phyloP scores from a whole-genome alignment of 2,797 vertebrate species.

The Buceros bicornis region DNA sequence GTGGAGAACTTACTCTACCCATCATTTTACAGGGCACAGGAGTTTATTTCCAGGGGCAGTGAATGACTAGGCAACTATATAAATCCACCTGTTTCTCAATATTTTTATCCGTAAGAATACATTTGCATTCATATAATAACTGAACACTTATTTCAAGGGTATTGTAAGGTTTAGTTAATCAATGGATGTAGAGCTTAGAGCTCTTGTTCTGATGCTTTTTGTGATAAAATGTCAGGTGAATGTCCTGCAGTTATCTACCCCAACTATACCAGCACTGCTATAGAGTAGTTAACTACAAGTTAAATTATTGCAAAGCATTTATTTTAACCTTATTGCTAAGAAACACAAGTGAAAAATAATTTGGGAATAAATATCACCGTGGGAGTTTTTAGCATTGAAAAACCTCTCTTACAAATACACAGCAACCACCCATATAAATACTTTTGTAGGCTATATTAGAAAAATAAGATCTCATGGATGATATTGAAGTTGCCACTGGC shows the following conservation, averaged over 20 bases:
- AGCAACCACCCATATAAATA: neutral
- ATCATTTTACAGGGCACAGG: neutral
- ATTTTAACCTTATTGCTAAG: neutral
- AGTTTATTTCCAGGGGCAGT: neutral
- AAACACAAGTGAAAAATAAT: neutral
- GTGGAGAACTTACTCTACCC: neutral
- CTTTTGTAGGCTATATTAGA: neutral
- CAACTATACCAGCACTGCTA: neutral
- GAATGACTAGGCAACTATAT: neutral
- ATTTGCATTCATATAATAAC: neutral
- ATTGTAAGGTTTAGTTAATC: neutral
- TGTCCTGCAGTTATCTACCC: neutral
- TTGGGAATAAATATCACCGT: neutral
- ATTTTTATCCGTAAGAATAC: neutral
- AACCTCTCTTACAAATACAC: neutral
- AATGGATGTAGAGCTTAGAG: neutral
- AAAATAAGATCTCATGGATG: neutral
- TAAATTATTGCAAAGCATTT: neutral
- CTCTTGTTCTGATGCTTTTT: neutral
- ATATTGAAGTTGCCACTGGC: neutral
- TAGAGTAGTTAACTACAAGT: neutral
- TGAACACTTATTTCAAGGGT: neutral
- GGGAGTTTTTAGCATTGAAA: neutral
- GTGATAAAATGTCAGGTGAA: neutral
- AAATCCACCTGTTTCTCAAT: neutral